These are phyloP conservation scores for Agrotis exclamationis DNA, from an alignment of 2,888 invertebrate species.

Conservation along the genomic window DNA sequence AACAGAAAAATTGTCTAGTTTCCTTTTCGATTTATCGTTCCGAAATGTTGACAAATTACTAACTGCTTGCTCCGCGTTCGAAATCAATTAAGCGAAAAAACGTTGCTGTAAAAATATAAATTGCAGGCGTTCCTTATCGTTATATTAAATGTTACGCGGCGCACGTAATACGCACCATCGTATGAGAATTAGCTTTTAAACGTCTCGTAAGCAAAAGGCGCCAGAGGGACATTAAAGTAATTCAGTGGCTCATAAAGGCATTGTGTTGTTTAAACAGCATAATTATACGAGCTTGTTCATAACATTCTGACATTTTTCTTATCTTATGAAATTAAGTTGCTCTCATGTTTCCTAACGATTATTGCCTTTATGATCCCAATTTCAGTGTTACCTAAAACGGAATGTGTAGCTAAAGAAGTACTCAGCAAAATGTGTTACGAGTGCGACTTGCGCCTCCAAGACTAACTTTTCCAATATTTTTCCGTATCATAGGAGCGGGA, in stretches of 20 bases:
- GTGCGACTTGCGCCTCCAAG: constrained; percentile 55
- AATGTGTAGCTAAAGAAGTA: background rate
- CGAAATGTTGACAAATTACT: constrained; percentile 24
- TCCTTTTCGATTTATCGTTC: constrained; percentile 54
- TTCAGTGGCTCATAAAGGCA: constrained; percentile 65
- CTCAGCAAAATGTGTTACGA: constrained; percentile 46
- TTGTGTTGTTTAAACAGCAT: constrained; percentile 65
- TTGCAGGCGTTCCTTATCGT: background rate
- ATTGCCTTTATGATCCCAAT: constrained; percentile 58
- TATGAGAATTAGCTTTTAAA: constrained; percentile 50
- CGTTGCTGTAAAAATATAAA: background rate
- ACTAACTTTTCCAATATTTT: constrained; percentile 75
- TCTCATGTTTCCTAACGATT: constrained; percentile 66
- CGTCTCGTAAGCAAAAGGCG: constrained; percentile 49
- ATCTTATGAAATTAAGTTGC: constrained; percentile 67
- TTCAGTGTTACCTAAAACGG: constrained; percentile 32
- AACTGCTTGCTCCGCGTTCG: constrained; percentile 11
- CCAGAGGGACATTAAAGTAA: constrained; percentile 59
- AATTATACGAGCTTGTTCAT: constrained; percentile 66
- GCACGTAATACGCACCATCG: constrained; percentile 27
- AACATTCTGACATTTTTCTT: constrained; percentile 67
- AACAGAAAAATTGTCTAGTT: constrained; percentile 58
- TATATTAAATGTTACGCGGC: constrained; percentile 18
- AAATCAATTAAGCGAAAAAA: constrained; percentile 11
- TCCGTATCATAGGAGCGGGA: constrained; percentile 60